A percentile compares a stretch with the other conserved stretches of the same genome.
phyloP scores from a whole-genome alignment of 2,888 invertebrate species.

The Tenthredo mesomela region DNA sequence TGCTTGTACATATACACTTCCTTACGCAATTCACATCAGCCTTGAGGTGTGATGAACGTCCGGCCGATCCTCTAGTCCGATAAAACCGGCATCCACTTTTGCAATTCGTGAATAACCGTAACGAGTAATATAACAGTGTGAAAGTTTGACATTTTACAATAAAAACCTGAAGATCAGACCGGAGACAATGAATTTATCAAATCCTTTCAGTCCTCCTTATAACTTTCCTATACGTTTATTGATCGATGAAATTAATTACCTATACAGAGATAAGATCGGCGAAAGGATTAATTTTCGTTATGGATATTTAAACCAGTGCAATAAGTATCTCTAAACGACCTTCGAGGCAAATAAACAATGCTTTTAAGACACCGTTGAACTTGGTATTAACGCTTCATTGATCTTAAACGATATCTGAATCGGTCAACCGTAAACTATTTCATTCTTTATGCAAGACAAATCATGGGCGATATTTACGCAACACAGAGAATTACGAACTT shows the following conservation, averaged over 20 bases:
- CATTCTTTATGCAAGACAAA: neutral
- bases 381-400: constrained; percentile 37
- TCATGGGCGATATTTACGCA: neutral
- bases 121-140: constrained; percentile 15
- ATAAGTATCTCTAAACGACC: neutral
- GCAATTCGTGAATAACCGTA: constrained; percentile 36
- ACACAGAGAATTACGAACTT: neutral
- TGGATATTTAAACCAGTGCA: neutral
- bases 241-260: neutral
- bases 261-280: neutral
- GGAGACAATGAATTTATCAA: neutral
- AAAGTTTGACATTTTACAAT: neutral
- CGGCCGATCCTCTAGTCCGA: constrained; percentile 24
- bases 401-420: constrained; percentile 19
- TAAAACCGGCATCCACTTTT: constrained; percentile 32
- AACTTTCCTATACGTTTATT: neutral
- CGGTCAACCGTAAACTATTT: constrained; percentile 27
- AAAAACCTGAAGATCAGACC: neutral
- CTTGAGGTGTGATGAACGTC: constrained; percentile 42
- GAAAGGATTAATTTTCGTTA: neutral
- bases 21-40: constrained; percentile 31
- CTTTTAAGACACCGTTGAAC: constrained; percentile 7
- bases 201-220: neutral
- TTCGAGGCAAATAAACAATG: constrained; percentile 6
- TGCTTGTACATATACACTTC: neutral